Base-by-base conservation (phyloP, 2,113 vertebrate genomes). In the Esox niger region DNA sequence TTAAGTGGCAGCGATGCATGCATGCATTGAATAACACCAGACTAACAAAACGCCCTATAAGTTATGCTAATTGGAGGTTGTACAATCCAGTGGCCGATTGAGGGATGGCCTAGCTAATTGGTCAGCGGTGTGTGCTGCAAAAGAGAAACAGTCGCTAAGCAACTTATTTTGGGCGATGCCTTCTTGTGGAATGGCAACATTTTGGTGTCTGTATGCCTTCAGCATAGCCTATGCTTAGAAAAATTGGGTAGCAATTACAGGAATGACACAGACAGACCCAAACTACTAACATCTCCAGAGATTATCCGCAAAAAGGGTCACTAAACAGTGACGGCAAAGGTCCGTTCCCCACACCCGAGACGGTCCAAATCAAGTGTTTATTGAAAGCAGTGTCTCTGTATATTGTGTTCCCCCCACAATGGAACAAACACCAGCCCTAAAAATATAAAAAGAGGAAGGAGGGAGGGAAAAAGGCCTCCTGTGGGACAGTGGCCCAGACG, bases 351-450 rank as follows among this genome's bases (percentile, higher is more conserved):
- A 43, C 38, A 15, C 13, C 3, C 4, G 13, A 29, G 15, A 29
- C 25, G 3, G 10, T 29, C 11, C 27, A 62, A 11, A 47, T n/a
- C 23, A 46, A n/a, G 46, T 62, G 57, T 62, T 61, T 55, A 52
- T 26, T 43, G 27, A 29, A 63, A 55, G 54, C 31, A 2, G 2
- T 26, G 2, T 63, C n/a, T 9, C 11, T 25, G 71, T 54, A 25
- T 32, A 47, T 31, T 61, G 25, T 54, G 30, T 20, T 8, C 26
- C 20, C 31, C 21, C 56, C 46, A 67, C 68, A 75, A 75, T 61
- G 54, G 67, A 60, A 64, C 68, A 70, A 66, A 71, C 62, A 27
- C 30, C 49, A 25, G 13, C 68, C 60, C 62, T 49, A 74, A 76
- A 76, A 61, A 67, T 64, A 58, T 13, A 61, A n/a, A 25, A 15